Conservation (phyloP, 2,888 invertebrate species). For the Encarsia formosa region DNA sequence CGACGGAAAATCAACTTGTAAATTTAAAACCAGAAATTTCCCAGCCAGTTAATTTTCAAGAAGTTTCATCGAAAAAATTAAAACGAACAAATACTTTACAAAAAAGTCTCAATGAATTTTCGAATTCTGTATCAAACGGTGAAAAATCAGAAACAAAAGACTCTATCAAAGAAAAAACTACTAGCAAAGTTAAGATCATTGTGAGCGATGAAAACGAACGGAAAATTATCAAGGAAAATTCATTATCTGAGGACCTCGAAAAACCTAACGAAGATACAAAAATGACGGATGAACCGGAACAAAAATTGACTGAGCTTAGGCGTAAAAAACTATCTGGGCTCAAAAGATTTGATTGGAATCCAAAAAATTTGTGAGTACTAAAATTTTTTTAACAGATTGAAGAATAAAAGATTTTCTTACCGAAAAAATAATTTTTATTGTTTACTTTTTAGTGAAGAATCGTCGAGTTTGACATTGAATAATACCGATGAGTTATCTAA, state of each 20-base stretch:
- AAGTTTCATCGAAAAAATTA: constrained; percentile 25
- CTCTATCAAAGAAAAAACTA: constrained; percentile 15
- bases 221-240: constrained; percentile 24
- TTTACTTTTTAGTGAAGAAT: too few relatives aligned
- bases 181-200: constrained; percentile 42
- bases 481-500: background rate
- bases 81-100: constrained; percentile 39
- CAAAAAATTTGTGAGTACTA: constrained; percentile 18
- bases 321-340: constrained; percentile 15
- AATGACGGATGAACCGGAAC: constrained; percentile 25
- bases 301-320: constrained; percentile 5
- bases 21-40: too few relatives aligned
- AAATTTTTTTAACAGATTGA: constrained; percentile 6
- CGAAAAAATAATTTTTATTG: too few relatives aligned
- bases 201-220: constrained; percentile 34
- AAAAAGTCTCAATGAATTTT: constrained; percentile 38
- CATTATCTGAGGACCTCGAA: constrained; percentile 28
- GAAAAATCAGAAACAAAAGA: too few relatives aligned
- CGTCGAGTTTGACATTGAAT: background rate
- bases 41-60: too few relatives aligned
- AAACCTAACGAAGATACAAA: constrained; percentile 22
- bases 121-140: too few relatives aligned
- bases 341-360: background rate
- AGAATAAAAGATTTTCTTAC: constrained; percentile 41
- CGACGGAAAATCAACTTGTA: too few relatives aligned